A percentile compares a stretch with the other conserved stretches of the same genome.
Conservation (phyloP, 2,888 invertebrate species). For the Brenthis ino region DNA sequence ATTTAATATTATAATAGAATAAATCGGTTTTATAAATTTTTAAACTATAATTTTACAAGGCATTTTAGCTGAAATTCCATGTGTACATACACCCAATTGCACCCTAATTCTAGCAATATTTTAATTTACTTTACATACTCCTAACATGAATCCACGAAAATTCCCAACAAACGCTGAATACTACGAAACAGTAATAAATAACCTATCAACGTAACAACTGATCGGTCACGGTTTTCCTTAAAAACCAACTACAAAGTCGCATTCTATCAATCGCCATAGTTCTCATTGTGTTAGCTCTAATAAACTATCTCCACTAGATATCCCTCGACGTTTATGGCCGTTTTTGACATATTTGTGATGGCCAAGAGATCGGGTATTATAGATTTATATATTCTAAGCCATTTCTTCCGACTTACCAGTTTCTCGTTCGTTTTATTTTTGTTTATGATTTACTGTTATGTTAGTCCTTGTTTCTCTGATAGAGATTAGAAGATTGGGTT, state of each 20-base stretch:
- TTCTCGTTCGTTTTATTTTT: constrained; percentile 13
- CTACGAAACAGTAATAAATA: background rate
- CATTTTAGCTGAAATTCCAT: too few species aligned
- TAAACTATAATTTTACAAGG: too few species aligned
- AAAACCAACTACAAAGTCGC: constrained; percentile 43
- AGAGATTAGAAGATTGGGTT: constrained; percentile 2
- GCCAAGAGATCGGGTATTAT: constrained; percentile 59
- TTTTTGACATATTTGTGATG: constrained; percentile 81
- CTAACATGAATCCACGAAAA: too few species aligned
- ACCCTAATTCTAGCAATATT: too few species aligned
- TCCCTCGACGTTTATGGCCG: constrained; percentile 67
- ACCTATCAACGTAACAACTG: background rate
- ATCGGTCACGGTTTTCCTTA: background rate
- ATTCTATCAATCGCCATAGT: constrained; percentile 64
- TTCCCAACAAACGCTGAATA: too few species aligned
- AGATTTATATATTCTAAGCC: constrained; percentile 70
- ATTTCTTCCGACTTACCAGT: constrained; percentile 61
- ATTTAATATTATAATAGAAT: too few species aligned
- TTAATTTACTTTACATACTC: too few species aligned
- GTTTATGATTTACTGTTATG: constrained; percentile 21
- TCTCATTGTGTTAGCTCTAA: constrained; percentile 66
- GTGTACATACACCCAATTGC: too few species aligned
- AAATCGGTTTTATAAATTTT: too few species aligned
- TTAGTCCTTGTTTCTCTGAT: background rate
- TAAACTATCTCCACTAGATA: constrained; percentile 70